A percentile compares a stretch with the other conserved stretches of the same genome.
Conservation (phyloP, 1,140 invertebrate species). For the Helicoverpa zea region DNA sequence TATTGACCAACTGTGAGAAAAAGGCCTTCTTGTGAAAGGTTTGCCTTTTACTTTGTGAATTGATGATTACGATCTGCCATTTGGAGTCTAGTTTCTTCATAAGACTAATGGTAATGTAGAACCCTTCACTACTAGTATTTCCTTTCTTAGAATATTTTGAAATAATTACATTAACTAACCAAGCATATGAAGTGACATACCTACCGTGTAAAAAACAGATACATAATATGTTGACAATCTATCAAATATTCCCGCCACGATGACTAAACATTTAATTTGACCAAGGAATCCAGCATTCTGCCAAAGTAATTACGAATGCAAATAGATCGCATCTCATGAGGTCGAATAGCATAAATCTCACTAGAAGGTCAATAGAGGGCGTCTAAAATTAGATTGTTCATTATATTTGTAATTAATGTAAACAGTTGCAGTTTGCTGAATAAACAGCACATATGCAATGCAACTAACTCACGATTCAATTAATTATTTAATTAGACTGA, state of each 20-base stretch:
- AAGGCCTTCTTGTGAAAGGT: too few relatives aligned
- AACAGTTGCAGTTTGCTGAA: background rate
- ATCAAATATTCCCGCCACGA: background rate
- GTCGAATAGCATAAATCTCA: conserved; percentile 39
- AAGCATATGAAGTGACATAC: too few relatives aligned
- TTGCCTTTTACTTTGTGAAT: too few relatives aligned
- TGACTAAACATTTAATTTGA: conserved; percentile 10
- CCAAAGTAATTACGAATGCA: conserved; percentile 43
- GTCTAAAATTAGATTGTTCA: conserved; percentile 26
- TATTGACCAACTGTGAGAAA: too few relatives aligned
- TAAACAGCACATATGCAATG: background rate
- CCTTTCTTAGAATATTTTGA: too few relatives aligned
- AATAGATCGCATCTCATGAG: conserved; percentile 36
- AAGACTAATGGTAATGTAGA: too few relatives aligned
- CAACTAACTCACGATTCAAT: background rate
- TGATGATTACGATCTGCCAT: too few relatives aligned
- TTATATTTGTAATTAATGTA: conserved; percentile 12
- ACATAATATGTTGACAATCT: background rate
- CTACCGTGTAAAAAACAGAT: too few relatives aligned
- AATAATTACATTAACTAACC: too few relatives aligned
- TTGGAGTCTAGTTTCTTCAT: too few relatives aligned
- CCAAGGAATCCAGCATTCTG: conserved; percentile 38
- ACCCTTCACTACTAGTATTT: too few relatives aligned
- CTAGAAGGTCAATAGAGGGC: conserved; percentile 8
- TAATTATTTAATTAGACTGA: too few relatives aligned